phyloP scores from a whole-genome alignment of 2,888 invertebrate species.

The Synanthedon myopaeformis region DNA sequence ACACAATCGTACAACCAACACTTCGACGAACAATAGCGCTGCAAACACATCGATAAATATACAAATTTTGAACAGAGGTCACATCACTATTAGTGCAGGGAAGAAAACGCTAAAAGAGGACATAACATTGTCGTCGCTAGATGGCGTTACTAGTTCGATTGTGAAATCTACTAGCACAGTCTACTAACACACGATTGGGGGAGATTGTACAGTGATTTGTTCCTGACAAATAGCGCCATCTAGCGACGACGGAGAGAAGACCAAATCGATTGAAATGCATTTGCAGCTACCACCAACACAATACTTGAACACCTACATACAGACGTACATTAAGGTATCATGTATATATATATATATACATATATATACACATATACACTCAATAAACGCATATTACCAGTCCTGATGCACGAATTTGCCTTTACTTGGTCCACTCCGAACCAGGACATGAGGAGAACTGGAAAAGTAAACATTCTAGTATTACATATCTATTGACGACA shows the following conservation, averaged over 20 bases:
- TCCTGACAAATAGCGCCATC: constrained; percentile 1
- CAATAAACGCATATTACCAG: constrained; percentile 44
- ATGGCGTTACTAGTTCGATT: background rate
- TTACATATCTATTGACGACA: too few relatives aligned
- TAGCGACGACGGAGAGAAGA: background rate
- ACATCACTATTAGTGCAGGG: background rate
- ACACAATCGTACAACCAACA: constrained; percentile 64
- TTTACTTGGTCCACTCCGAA: constrained; percentile 64
- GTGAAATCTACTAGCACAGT: background rate
- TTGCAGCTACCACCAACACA: background rate
- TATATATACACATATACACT: too few relatives aligned
- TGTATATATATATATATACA: too few relatives aligned
- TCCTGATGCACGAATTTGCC: constrained; percentile 62
- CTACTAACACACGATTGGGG: background rate
- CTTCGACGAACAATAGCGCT: constrained; percentile 27
- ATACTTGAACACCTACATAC: constrained; percentile 22
- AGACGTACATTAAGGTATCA: constrained; percentile 9
- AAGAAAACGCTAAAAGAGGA: background rate
- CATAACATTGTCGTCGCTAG: background rate
- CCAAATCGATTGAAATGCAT: background rate
- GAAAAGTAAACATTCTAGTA: constrained; percentile 19
- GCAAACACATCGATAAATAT: constrained; percentile 21
- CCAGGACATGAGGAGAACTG: constrained; percentile 70
- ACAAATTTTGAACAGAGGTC: background rate
- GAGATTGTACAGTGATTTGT: background rate